Percentiles rank a stretch among this genome's conserved stretches.
Evolutionary conservation across 2,797 vertebrate species (phyloP).

Genomic region (Ptychobarbus kaznakovi): DNA sequence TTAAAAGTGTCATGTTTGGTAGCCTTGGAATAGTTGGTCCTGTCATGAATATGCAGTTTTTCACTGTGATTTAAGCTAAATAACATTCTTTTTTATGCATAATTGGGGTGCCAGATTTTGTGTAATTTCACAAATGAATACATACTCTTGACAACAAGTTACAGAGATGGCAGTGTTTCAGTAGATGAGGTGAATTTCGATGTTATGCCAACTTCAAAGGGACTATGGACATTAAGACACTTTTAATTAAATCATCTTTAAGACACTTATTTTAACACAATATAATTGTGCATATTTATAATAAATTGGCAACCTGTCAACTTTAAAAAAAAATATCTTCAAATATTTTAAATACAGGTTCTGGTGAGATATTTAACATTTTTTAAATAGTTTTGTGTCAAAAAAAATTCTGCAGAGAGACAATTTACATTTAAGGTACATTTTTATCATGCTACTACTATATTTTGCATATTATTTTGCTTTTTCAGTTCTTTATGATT

Average conservation of each 20-base stretch:
- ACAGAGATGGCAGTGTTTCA: neutral
- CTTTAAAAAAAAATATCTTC: rapidly evolving
- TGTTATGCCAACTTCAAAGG: neutral
- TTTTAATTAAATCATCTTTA: neutral
- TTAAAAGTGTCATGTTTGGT: neutral
- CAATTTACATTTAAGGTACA: neutral
- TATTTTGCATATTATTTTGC: neutral
- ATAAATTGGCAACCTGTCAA: neutral
- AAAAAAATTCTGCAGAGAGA: too few relatives aligned
- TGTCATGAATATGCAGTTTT: neutral
- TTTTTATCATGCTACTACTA: neutral
- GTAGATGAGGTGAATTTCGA: neutral
- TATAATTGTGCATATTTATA: neutral
- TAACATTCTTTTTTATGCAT: neutral
- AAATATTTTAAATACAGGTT: neutral
- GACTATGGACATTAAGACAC: neutral
- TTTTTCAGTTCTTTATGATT: neutral
- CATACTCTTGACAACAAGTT: neutral
- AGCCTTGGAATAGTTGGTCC: neutral
- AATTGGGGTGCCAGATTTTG: neutral
- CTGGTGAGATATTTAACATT: neutral
- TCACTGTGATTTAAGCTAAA: neutral
- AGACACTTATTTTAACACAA: neutral
- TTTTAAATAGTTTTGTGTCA: too few relatives aligned
- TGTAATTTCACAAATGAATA: neutral